These are phyloP conservation scores for Catharus fuscescens DNA, from an alignment of 2,113 vertebrate genomes.

Conservation along the genomic window DNA sequence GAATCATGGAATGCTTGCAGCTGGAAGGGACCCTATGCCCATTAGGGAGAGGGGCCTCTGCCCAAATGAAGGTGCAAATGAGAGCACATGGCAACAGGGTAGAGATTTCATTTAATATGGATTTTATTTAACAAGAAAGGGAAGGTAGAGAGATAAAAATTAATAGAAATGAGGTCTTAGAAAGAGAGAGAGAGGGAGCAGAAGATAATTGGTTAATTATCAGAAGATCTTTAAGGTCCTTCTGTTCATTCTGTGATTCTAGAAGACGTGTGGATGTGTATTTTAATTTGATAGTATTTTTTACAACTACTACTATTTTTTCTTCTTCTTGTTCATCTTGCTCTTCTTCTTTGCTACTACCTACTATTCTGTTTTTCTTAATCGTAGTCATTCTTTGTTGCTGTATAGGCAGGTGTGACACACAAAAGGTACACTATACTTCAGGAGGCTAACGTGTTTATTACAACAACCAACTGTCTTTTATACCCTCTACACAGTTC, in stretches of 20 bases:
- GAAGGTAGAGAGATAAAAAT: neutral
- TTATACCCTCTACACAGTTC: no score
- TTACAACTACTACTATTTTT: neutral
- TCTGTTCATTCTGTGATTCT: neutral
- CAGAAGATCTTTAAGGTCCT: neutral
- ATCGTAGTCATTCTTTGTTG: no score
- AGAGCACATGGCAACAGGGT: neutral
- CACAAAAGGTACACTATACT: no score
- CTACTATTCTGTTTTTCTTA: neutral
- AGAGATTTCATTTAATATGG: rapidly evolving
- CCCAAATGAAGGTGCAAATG: rapidly evolving
- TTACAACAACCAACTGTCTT: no score
- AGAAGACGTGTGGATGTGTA: neutral
- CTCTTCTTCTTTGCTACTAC: neutral
- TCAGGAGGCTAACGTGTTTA: no score
- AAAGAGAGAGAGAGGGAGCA: neutral
- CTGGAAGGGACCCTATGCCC: no score
- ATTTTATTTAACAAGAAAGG: neutral
- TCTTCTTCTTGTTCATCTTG: neutral
- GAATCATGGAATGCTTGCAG: neutral
- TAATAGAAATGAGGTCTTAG: neutral
- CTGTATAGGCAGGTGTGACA: no score
- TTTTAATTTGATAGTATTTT: neutral
- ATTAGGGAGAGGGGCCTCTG: neutral
- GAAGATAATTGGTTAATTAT: neutral